Base-by-base conservation (phyloP, 2,797 vertebrate species). In the Crocodylus rhombifer region DNA sequence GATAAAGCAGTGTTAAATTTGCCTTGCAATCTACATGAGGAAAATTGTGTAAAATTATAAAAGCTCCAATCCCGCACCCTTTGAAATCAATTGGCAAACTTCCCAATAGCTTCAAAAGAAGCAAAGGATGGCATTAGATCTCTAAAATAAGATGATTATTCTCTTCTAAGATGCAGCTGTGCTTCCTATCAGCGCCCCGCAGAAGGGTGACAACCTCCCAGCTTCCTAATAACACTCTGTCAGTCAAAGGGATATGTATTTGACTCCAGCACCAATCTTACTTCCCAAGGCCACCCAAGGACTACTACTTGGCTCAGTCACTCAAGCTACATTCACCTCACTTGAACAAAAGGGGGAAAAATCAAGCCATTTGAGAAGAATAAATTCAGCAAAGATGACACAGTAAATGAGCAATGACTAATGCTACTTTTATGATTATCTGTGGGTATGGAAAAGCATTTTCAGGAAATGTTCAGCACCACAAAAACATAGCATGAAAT, bases 101-200 rank as follows among this genome's bases (percentile, higher is more conserved):
- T 87, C 74, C 86, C 14, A 67, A 74, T 80, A 73, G 67, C 74
- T 95, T 67, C 60, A 87, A 0, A 80, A 86, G 56, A 26, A 57
- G 82, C 84, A 94, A 92, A 92, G 93, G 51, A 6, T 65, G 79
- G 69, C 21, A 74, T 65, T 30, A 51, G 20, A 67, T 17, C 55
- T 89, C 71, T 14, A 84, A 71, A 93, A 80, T 67, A 33, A 26
- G 0, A 82, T 90, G 58, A 83, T 36, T 57, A n/a, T 65, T 88
- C 84, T 82, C 57, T 91, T 86, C 75, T 79, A 65, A 94, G 77
- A 30, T 80, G 51, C 33, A 84, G 86, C 82, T 65, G 16, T 12
- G 88, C 77, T 96, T 95, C 83, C 82, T 85, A 86, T 88, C 86
- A 92, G 81, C 51, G 67, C 64, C 83, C 61, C 65, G 36, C 88